These are phyloP conservation scores for Pristionchus arcanus DNA, from an alignment of 2,888 invertebrate species.

Conservation along the genomic window DNA sequence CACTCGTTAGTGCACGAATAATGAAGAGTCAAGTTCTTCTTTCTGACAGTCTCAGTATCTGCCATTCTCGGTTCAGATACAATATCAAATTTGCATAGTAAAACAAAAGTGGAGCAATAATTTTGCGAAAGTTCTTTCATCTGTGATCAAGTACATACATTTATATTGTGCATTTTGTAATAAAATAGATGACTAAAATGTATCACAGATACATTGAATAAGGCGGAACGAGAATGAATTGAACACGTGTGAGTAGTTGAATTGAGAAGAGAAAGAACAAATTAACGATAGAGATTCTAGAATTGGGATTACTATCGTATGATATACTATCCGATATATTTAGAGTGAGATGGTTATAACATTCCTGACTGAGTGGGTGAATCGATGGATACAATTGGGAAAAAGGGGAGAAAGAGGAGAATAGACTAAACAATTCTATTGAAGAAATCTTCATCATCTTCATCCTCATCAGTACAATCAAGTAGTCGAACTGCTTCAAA, in stretches of 20 bases:
- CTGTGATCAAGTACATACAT: background rate
- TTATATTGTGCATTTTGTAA: constrained; percentile 27
- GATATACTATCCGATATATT: background rate
- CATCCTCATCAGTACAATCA: constrained; percentile 26
- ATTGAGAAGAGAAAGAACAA: constrained; percentile 25
- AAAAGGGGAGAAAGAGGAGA: background rate
- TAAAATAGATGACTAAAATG: background rate
- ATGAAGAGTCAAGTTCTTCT: too few relatives aligned
- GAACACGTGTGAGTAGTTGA: constrained; percentile 43
- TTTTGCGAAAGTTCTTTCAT: background rate
- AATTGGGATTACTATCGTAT: background rate
- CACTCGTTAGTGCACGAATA: too few relatives aligned
- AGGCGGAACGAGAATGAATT: constrained; percentile 33
- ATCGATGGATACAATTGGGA: background rate
- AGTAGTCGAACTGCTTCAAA: constrained; percentile 55
- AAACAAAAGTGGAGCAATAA: too few relatives aligned
- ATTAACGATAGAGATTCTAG: constrained; percentile 18
- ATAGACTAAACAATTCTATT: constrained; percentile 9
- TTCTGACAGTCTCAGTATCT: too few relatives aligned
- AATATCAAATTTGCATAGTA: too few relatives aligned
- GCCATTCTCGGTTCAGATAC: too few relatives aligned
- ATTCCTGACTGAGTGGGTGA: background rate
- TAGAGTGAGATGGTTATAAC: background rate
- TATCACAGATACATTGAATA: constrained; percentile 21
- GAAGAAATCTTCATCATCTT: constrained; percentile 53